A percentile compares a stretch with the other conserved stretches of the same genome.
These are phyloP conservation scores for Lepilemur ruficaudatus DNA, from an alignment of 2,797 vertebrate species.

Conservation along the genomic window DNA sequence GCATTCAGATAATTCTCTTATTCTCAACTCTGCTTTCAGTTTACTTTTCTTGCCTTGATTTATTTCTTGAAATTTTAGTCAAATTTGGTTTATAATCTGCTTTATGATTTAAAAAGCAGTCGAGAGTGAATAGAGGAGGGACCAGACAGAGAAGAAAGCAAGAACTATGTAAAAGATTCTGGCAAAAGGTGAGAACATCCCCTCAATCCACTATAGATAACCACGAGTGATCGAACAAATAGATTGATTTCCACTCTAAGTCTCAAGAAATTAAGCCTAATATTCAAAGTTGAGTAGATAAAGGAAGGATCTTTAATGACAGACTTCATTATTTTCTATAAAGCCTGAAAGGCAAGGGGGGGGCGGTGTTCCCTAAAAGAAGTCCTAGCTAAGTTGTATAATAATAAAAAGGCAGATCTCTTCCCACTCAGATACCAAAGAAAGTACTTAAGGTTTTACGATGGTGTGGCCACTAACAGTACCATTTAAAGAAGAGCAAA, in stretches of 20 bases:
- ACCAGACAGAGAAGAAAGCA: not conserved
- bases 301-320: not conserved
- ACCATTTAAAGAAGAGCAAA: constrained; percentile 3
- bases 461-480: not conserved
- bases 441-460: not conserved
- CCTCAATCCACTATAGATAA: not conserved
- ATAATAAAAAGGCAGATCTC: not conserved
- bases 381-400: not conserved
- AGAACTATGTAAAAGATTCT: not conserved
- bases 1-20: not conserved
- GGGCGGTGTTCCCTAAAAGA: not conserved
- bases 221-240: not conserved
- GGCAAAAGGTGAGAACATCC: not conserved
- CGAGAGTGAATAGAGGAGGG: not conserved
- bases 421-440: not conserved
- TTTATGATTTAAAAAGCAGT: not conserved
- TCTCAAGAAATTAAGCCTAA: not conserved
- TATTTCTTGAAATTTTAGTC: not conserved
- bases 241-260: not conserved
- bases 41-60: not conserved
- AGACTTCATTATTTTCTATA: not conserved
- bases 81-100: not conserved
- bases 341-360: not conserved
- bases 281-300: not conserved
- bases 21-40: not conserved